Conservation (phyloP, 2,797 vertebrate species). For the Sebastes oblongus region DNA sequence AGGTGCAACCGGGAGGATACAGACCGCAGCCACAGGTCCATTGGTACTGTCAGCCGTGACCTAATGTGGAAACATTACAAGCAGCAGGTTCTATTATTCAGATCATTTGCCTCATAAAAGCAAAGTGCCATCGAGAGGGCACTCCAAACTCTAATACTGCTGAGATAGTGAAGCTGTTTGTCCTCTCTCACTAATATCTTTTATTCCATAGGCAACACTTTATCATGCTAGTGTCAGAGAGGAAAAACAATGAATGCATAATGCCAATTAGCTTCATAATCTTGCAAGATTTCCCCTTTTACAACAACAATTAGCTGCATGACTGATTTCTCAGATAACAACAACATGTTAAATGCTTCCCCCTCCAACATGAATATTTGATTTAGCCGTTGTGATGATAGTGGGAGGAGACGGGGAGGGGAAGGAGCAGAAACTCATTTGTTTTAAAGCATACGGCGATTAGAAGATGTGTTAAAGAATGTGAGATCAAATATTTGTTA, state of each 20-base stretch:
- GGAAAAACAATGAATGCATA: conserved; percentile 19
- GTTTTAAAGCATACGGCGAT: conserved; percentile 56
- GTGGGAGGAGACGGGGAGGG: conserved; percentile 46
- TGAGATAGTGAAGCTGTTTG: conserved; percentile 11
- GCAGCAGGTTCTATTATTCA: conserved; percentile 48
- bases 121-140: conserved; percentile 57
- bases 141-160: conserved; percentile 31
- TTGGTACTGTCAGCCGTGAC: conserved; percentile 25
- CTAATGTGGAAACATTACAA: conserved; percentile 50
- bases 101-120: conserved; percentile 59
- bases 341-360: conserved; percentile 50
- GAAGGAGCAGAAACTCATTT: conserved; percentile 51
- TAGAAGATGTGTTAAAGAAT: conserved; percentile 62
- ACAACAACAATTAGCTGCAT: conserved; percentile 67
- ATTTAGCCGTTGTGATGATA: conserved; percentile 47
- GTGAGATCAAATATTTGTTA: conserved; percentile 64
- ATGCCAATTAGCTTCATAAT: conserved; percentile 56
- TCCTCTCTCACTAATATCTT: conserved; percentile 34
- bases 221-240: conserved; percentile 30
- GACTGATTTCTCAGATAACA: conserved; percentile 66
- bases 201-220: conserved; percentile 30
- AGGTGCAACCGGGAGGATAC: conserved; percentile 63
- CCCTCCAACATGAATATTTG: conserved; percentile 65
- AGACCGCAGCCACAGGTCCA: conserved; percentile 32
- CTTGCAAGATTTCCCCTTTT: conserved; percentile 51